Percentiles rank a stretch among this genome's conserved stretches.
phyloP scores from a whole-genome alignment of 2,888 invertebrate species.

The Stramonita haemastoma region DNA sequence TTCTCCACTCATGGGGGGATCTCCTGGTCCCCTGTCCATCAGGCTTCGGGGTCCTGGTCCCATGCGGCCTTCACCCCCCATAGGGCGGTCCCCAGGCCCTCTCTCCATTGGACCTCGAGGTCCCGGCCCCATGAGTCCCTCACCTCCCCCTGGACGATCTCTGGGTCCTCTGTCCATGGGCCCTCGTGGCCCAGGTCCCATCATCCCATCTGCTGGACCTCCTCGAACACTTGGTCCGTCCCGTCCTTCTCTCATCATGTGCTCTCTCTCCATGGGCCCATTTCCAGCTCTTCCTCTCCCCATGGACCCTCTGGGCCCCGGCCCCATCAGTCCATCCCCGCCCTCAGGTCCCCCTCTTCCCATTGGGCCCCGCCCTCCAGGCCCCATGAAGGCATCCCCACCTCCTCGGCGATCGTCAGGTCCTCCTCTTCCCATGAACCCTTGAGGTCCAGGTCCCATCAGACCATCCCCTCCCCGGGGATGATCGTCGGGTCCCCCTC shows the following conservation, averaged over 20 bases:
- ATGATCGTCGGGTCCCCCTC: not conserved
- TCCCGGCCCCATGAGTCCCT: conserved; percentile 9
- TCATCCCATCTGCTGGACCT: conserved; percentile 6
- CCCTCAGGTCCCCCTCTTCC: conserved; percentile 2
- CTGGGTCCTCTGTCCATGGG: not conserved
- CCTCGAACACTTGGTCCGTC: conserved; percentile 4
- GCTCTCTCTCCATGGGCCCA: not conserved
- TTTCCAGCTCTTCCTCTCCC: not conserved
- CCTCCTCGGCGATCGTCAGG: not conserved
- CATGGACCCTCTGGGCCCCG: conserved; percentile 13
- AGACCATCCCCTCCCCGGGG: not conserved
- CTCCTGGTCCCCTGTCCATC: not conserved
- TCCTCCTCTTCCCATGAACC: conserved; percentile 12
- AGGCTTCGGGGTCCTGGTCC: not conserved
- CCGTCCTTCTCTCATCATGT: not conserved
- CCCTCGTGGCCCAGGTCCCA: conserved; percentile 23
- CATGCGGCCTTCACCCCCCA: conserved; percentile 14
- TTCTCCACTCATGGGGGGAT: not conserved
- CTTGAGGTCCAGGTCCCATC: conserved; percentile 8
- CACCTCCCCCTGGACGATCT: conserved; percentile 10
- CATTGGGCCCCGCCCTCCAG: not conserved
- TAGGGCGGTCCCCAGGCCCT: not conserved
- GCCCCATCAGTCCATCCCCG: conserved; percentile 22
- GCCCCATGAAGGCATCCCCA: not conserved
- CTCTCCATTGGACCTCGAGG: not conserved